Base-by-base conservation (phyloP, 2,888 invertebrate species). In the Nephrotoma appendiculata region DNA sequence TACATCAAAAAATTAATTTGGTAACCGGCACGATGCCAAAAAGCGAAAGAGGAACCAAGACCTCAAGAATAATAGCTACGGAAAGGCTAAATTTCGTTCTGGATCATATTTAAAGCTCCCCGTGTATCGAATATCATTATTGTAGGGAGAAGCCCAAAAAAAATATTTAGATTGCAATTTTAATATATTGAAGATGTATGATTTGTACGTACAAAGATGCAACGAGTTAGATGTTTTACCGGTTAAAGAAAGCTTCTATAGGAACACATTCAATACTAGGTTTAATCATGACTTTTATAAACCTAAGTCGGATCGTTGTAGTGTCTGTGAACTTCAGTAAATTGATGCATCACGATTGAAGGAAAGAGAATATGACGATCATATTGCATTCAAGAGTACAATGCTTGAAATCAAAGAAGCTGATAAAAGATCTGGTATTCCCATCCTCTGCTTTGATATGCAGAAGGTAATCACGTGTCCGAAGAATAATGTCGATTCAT, bases 381-480 rank as follows among this genome's bases (percentile, higher is more conserved):
- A 44, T 44, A 44, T 44, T 2, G 44, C 44, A 44, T 44, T 44
- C 2, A 87, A 87, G n/a, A 41, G 12, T n/a, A 45, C 43, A 43
- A 83, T 86, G 83, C 44, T 83, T 86, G 57, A 83, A 43, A 84
- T 86, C 31, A 87, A 87, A 43, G 42, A 85, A 15, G 5, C 52
- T 2, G 87, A 87, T 44, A 86, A 87, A 12, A 15, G 12, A 15
- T 86, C 87, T 83, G 83, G 41, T 41, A 45, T 83, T 12, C 86
- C 86, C 0, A 86, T 87, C 11, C 43, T 86, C 11, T 31, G 31
- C 31, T 31, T 31, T 31, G 31, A 2, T 31, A 31, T 31, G 31
- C 2, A 31, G 31, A 31, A 31, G 31, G 2, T 31, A 19, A 31
- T 2, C 31, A 31, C 31, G 31, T 2, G 3, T 31, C 3, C 31